These are phyloP conservation scores for Lymantria dispar DNA, from an alignment of 2,888 invertebrate genomes.

Conservation along the genomic window DNA sequence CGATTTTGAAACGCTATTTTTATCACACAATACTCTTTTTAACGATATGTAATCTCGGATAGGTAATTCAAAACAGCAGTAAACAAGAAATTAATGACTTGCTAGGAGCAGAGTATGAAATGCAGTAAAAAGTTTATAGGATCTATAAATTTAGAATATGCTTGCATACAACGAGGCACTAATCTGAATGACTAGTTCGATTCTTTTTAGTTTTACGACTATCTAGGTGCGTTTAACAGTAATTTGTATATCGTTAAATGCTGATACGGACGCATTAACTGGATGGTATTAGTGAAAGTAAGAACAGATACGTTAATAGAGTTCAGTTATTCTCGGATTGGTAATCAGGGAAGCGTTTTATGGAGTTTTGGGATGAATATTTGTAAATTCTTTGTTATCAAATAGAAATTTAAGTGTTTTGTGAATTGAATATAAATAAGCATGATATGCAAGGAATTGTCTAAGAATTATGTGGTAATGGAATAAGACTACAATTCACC, in stretches of 20 bases:
- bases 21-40: too few relatives aligned
- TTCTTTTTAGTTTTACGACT: conserved; percentile 3
- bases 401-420: too few relatives aligned
- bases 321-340: neutral
- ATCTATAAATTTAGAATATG: neutral
- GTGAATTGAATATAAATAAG: too few relatives aligned
- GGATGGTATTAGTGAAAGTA: neutral
- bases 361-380: too few relatives aligned
- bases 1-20: too few relatives aligned
- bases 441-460: too few relatives aligned
- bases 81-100: neutral
- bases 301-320: neutral
- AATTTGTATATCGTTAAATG: neutral
- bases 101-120: neutral
- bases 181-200: neutral
- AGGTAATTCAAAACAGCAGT: too few relatives aligned
- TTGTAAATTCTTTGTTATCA: too few relatives aligned
- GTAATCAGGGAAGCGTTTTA: neutral
- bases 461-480: too few relatives aligned
- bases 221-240: conserved; percentile 3
- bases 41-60: neutral
- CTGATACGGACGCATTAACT: neutral
- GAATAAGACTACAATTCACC: too few relatives aligned
- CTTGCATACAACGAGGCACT: conserved; percentile 13
- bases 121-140: neutral